phyloP scores from a whole-genome alignment of 1,140 invertebrate species.

The Ceratina calcarata region DNA sequence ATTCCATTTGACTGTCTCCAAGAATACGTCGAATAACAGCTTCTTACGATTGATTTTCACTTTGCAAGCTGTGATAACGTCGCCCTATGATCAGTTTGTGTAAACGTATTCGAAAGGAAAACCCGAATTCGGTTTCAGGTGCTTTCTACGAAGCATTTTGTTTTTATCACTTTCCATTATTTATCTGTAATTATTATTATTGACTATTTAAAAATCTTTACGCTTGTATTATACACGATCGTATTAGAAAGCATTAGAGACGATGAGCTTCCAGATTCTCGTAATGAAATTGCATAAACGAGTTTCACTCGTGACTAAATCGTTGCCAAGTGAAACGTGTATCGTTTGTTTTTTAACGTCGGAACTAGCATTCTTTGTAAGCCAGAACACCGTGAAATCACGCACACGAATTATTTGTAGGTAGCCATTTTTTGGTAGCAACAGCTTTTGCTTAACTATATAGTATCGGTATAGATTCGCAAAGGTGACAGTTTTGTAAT shows the following conservation, averaged over 20 bases:
- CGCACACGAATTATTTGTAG: conserved; percentile 39
- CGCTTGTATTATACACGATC: conserved; percentile 47
- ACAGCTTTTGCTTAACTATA: conserved; percentile 66
- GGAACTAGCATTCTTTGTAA: background rate
- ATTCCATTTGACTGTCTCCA: conserved; percentile 2
- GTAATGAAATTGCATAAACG: conserved; percentile 26
- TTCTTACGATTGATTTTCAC: conserved; percentile 43
- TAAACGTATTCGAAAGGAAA: background rate
- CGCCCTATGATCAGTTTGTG: conserved; percentile 17
- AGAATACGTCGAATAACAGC: conserved; percentile 29
- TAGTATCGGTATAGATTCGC: conserved; percentile 60
- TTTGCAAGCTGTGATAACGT: conserved; percentile 51
- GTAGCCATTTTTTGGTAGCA: conserved; percentile 30
- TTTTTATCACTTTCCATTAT: conserved; percentile 34
- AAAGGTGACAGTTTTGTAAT: conserved; percentile 49
- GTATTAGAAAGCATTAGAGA: conserved; percentile 38
- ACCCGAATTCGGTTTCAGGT: conserved; percentile 21
- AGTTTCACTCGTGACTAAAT: conserved; percentile 36
- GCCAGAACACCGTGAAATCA: conserved; percentile 35
- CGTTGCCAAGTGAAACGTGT: background rate
- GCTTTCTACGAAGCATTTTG: conserved; percentile 32
- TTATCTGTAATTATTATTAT: conserved; percentile 34
- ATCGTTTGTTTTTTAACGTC: background rate
- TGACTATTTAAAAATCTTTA: conserved; percentile 43
- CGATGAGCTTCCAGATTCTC: conserved; percentile 36